phyloP scores from a whole-genome alignment of 2,797 vertebrate species.

The Bryconaethiops microstoma region DNA sequence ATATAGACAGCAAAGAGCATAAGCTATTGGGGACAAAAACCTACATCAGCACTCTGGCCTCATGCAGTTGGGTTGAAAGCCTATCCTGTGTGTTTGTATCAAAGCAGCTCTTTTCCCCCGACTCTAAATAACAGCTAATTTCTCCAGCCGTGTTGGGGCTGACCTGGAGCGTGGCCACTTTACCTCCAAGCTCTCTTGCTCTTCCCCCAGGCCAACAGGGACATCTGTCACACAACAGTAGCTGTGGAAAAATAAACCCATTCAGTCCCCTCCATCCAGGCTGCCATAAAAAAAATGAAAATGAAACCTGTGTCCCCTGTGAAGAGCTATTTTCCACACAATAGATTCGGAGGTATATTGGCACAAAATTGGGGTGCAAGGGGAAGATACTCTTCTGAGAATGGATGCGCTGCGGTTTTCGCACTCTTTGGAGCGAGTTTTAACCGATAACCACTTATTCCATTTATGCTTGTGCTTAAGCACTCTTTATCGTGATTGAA shows the following conservation, averaged over 20 bases:
- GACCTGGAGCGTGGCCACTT: conserved; percentile 35
- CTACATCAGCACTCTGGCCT: conserved; percentile 34
- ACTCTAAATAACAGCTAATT: conserved; percentile 51
- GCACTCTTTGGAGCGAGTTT: background rate
- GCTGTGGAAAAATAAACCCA: conserved; percentile 38
- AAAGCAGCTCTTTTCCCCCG: conserved; percentile 5
- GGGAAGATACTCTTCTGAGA: conserved; percentile 9
- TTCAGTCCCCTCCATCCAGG: conserved; percentile 1
- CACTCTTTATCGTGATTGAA: background rate
- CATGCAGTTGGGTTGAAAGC: background rate
- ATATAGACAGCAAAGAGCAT: background rate
- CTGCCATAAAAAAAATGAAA: conserved; percentile 1
- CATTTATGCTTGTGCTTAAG: background rate
- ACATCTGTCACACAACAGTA: conserved; percentile 62
- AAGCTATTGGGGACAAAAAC: background rate
- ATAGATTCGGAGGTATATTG: conserved; percentile 25
- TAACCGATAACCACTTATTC: background rate
- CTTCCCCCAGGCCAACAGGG: conserved; percentile 49
- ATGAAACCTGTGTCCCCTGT: conserved; percentile 22
- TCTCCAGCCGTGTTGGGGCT: conserved; percentile 30
- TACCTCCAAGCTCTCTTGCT: conserved; percentile 34
- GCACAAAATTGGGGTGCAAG: background rate
- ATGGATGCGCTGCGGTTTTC: background rate
- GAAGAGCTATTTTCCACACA: conserved; percentile 42
- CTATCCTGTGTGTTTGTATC: background rate